Percentiles rank a stretch among this genome's conserved stretches.
Conservation (phyloP, 2,113 vertebrate species). For the Octodon degus region DNA sequence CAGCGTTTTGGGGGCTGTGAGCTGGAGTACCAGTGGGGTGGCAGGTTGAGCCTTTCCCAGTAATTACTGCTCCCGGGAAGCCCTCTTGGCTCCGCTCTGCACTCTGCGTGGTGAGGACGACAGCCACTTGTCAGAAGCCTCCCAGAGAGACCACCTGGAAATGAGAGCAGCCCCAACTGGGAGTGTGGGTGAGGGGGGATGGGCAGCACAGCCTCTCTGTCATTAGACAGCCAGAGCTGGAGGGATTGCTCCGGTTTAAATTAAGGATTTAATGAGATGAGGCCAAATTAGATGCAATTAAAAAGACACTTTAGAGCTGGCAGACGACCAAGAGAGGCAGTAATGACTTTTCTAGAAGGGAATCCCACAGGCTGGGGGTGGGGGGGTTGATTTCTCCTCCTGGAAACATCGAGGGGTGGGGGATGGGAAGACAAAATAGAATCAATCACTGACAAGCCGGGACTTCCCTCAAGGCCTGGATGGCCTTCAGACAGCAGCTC, state of each 20-base stretch:
- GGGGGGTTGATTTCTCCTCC: conserved; percentile 38
- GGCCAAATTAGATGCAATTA: conserved; percentile 85
- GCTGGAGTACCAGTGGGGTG: conserved; percentile 40
- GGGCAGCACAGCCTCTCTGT: conserved; percentile 59
- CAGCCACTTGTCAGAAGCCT: conserved; percentile 82
- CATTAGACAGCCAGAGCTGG: conserved; percentile 79
- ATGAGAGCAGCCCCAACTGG: conserved; percentile 69
- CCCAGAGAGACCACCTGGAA: conserved; percentile 83
- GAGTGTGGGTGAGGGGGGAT: conserved; percentile 44
- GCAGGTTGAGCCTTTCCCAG: conserved; percentile 70
- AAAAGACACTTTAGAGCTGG: conserved; percentile 84
- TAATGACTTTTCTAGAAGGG: conserved; percentile 82
- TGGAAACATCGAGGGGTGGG: conserved; percentile 54
- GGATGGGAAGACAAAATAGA: conserved; percentile 29
- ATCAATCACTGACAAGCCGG: not conserved
- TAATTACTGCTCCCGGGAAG: conserved; percentile 81
- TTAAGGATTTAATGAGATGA: conserved; percentile 85
- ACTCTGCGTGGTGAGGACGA: conserved; percentile 52
- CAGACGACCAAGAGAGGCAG: conserved; percentile 79
- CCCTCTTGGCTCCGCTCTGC: conserved; percentile 74
- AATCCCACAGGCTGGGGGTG: conserved; percentile 79
- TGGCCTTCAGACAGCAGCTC: not conserved
- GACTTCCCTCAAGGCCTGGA: not conserved
- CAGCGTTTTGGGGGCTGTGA: conserved; percentile 35
- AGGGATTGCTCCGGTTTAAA: conserved; percentile 81